Base-by-base conservation (phyloP, 2,888 invertebrate species). In the Tenthredo amoena region DNA sequence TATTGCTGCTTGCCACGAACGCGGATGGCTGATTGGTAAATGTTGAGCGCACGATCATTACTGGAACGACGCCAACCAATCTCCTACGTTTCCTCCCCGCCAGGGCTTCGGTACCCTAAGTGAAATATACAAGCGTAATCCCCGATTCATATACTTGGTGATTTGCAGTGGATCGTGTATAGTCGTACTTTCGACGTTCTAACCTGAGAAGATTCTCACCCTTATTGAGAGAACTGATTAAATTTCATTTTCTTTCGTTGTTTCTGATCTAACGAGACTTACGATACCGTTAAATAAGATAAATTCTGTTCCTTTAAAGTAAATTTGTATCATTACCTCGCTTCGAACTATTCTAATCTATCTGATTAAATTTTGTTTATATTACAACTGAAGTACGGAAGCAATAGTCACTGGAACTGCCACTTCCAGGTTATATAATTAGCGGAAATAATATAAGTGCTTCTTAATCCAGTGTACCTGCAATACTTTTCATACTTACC, bases 11-110 rank as follows among this genome's bases (percentile, higher is more conserved):
- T 6, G 21, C 21, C n/a, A n/a, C 62, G 12, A 83, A 68, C 12
- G n/a, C 18, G 3, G 50, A 50, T 12, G 1, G 26, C 18, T 31
- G 26, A 68, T 68, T 83, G 83, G 83, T 43, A 4, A 34, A 47
- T 50, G 50, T 50, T n/a, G 31, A 31, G n/a, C 83, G 68, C 31
- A 83, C 47, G 68, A 83, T 83, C 83, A 31, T 43, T 40, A 26
- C 18, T 68, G 83, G 83, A 65, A 68, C 5, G 21, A 43, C 18
- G 83, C 83, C 83, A 68, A 31, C 83, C 68, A 83, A 65, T 68
- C 68, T 15, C 4, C 2, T 26, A n/a, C 18, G n/a, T n/a, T 31
- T 31, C 31, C 3, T 71, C 40, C 83, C 83, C 68, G 10, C 83
- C 62, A 58, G 15, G 81, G 12, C 9, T 47, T 65, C 9, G 37